phyloP scores from a whole-genome alignment of 2,888 invertebrate species.

The Euclidia mi region DNA sequence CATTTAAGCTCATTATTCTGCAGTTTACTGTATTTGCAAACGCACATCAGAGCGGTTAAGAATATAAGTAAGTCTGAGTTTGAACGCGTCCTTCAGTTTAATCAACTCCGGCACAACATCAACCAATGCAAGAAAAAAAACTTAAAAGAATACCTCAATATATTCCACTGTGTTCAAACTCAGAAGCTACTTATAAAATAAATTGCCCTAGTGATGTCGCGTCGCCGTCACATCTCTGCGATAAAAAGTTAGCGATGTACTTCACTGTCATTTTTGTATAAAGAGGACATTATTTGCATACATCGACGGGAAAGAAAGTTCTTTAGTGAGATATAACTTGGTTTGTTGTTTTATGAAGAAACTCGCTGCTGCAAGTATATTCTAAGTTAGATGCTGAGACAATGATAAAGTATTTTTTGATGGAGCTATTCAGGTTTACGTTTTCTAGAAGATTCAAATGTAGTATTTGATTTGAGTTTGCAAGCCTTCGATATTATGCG shows the following conservation, averaged over 20 bases:
- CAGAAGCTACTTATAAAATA: slow-evolving; percentile 24
- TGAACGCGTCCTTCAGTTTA: too few relatives aligned
- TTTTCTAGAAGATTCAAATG: too few relatives aligned
- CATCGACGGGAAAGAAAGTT: slow-evolving; percentile 23
- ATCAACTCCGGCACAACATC: too few relatives aligned
- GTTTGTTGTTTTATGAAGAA: slow-evolving; percentile 11
- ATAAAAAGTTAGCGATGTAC: slow-evolving; percentile 33
- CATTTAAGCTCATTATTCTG: too few relatives aligned
- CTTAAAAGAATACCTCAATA: slow-evolving; percentile 8
- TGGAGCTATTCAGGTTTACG: too few relatives aligned
- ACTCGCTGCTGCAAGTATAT: not conserved
- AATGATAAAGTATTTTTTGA: not conserved
- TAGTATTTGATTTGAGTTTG: too few relatives aligned
- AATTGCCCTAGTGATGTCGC: slow-evolving; percentile 15
- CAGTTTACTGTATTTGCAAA: too few relatives aligned
- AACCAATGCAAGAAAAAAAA: not conserved
- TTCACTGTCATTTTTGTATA: slow-evolving; percentile 22
- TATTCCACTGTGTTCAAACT: slow-evolving; percentile 7
- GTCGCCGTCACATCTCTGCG: slow-evolving; percentile 14
- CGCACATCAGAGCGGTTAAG: too few relatives aligned
- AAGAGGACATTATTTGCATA: slow-evolving; percentile 39
- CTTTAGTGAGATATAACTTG: slow-evolving; percentile 14
- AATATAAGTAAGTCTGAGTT: too few relatives aligned
- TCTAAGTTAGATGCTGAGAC: not conserved
- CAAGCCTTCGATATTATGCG: too few relatives aligned